phyloP scores from a whole-genome alignment of 1,140 invertebrate species.

The Drosophila dunni region DNA sequence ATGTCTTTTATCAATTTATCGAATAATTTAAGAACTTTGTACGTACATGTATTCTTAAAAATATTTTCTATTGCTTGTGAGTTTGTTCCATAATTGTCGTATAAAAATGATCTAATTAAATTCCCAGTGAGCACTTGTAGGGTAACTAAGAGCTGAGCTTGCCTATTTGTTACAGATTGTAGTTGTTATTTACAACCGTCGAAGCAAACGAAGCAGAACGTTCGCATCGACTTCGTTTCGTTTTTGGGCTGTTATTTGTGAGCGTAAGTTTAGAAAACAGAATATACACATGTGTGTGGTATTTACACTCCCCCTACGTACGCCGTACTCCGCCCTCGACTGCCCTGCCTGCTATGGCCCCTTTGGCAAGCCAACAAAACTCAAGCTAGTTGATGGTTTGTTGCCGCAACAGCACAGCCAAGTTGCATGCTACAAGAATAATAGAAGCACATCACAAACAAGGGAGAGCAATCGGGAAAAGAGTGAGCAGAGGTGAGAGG shows the following conservation, averaged over 20 bases:
- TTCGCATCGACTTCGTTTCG: slow-evolving; percentile 38
- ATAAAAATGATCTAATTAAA: too few relatives aligned
- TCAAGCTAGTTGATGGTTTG: slow-evolving; percentile 26
- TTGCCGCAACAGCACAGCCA: slow-evolving; percentile 33
- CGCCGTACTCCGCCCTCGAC: neutral
- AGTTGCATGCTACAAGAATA: slow-evolving; percentile 31
- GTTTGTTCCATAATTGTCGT: too few relatives aligned
- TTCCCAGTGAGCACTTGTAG: neutral
- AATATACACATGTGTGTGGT: slow-evolving; percentile 18
- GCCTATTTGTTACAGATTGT: neutral
- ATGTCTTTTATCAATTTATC: too few relatives aligned
- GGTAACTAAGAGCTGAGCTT: neutral
- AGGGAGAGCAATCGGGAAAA: neutral
- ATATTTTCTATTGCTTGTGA: too few relatives aligned
- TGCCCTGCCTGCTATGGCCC: neutral
- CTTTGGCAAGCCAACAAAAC: slow-evolving; percentile 29
- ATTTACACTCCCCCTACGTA: neutral
- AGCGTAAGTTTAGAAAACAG: slow-evolving; percentile 64
- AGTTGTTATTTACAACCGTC: slow-evolving; percentile 35
- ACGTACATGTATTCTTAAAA: too few relatives aligned
- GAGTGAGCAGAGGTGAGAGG: neutral
- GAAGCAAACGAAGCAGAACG: slow-evolving; percentile 75
- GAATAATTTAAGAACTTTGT: too few relatives aligned
- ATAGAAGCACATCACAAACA: slow-evolving; percentile 12
- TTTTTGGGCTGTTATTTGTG: slow-evolving; percentile 53